Conservation (phyloP, 2,888 invertebrate genomes). For the Lutraria lutraria region DNA sequence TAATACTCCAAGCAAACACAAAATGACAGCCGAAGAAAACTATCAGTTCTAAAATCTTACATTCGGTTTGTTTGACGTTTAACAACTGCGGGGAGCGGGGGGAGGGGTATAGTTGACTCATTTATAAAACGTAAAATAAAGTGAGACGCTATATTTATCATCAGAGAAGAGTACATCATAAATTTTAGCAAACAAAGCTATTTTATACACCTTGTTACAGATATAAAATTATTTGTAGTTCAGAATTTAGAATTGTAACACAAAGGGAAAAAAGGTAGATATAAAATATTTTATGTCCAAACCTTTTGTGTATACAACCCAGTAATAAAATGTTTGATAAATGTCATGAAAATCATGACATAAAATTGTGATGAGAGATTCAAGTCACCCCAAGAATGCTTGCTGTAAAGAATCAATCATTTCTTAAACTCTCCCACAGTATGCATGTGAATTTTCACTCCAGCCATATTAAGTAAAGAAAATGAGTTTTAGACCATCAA, state of each 20-base stretch:
- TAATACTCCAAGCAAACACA: background rate
- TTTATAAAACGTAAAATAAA: background rate
- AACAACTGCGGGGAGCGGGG: background rate
- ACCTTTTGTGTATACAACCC: background rate
- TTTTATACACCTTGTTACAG: background rate
- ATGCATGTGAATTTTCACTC: too few species aligned
- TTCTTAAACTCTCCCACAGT: too few species aligned
- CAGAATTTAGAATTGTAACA: background rate
- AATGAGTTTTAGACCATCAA: too few species aligned
- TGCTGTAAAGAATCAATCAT: too few species aligned
- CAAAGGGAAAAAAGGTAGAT: background rate
- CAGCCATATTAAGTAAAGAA: too few species aligned
- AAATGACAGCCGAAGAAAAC: background rate
- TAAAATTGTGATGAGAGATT: background rate
- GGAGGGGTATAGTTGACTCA: background rate
- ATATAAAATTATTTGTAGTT: background rate
- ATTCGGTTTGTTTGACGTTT: background rate
- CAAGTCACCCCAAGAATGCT: background rate
- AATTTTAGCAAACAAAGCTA: slow-evolving; percentile 7
- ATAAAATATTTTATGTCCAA: background rate
- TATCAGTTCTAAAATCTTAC: background rate
- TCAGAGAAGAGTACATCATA: background rate
- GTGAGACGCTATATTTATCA: background rate
- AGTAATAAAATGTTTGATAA: background rate
- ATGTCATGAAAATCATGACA: background rate